Conservation (phyloP, 2,113 vertebrate species). For the Podiceps cristatus region DNA sequence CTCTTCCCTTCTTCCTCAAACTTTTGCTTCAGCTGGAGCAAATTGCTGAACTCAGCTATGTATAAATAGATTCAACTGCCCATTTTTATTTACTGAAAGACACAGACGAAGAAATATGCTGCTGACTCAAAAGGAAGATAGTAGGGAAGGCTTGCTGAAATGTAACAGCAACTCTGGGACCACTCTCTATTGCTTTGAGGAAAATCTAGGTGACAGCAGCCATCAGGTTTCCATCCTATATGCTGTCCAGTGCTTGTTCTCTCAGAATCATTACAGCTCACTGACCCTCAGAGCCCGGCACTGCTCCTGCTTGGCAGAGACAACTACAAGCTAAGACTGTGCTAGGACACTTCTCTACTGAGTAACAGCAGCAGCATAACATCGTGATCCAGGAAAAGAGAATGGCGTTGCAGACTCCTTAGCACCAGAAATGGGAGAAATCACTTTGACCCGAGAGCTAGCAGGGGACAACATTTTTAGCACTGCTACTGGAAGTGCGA, state of each 20-base stretch:
- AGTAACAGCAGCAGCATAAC: background rate
- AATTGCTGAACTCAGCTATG: background rate
- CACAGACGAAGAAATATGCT: background rate
- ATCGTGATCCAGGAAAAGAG: background rate
- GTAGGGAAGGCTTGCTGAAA: background rate
- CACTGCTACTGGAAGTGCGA: accelerated
- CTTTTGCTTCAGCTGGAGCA: background rate
- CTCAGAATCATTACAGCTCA: background rate
- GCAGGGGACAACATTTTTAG: background rate
- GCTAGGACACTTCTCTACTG: background rate
- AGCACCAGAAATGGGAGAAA: background rate
- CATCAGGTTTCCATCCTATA: background rate
- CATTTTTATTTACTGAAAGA: background rate
- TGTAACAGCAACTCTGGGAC: background rate
- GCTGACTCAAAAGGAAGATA: background rate
- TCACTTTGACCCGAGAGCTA: background rate
- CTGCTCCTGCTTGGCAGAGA: background rate
- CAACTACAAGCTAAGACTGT: background rate
- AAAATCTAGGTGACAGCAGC: background rate
- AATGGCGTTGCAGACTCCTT: accelerated
- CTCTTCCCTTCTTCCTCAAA: background rate
- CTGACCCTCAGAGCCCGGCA: background rate
- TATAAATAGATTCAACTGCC: background rate
- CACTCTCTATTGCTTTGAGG: background rate
- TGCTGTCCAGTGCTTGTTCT: background rate